Conservation (phyloP, 1,140 invertebrate genomes). For the Bombyx mandarina region DNA sequence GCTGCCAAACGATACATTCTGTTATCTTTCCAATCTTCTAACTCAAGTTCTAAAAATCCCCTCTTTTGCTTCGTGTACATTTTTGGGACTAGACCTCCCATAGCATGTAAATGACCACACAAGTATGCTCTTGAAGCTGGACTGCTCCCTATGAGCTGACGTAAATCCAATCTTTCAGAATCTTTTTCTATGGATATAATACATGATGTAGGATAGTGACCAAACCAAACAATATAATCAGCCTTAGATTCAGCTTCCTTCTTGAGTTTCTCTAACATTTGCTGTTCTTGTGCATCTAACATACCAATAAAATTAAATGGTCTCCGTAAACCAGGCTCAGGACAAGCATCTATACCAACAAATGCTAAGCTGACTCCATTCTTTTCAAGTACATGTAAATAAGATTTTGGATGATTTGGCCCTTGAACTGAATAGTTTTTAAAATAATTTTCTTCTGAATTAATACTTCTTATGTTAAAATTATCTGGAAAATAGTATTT, state of each 20-base stretch:
- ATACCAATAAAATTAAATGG: conserved; percentile 95
- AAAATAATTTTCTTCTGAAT: conserved; percentile 83
- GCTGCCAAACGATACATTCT: conserved; percentile 87
- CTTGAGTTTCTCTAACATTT: conserved; percentile 69
- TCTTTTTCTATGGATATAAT: conserved; percentile 76
- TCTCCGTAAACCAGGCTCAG: conserved; percentile 86
- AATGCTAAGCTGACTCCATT: conserved; percentile 80
- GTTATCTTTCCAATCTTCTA: conserved; percentile 95
- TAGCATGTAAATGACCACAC: conserved; percentile 93
- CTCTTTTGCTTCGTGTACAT: conserved; percentile 91
- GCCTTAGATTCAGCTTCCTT: conserved; percentile 43
- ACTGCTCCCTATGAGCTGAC: conserved; percentile 72
- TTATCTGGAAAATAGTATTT: conserved; percentile 79
- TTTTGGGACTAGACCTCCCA: conserved; percentile 82
- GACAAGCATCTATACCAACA: conserved; percentile 90
- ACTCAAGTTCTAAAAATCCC: conserved; percentile 91
- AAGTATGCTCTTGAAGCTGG: conserved; percentile 76
- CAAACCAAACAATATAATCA: conserved; percentile 77
- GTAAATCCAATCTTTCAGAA: conserved; percentile 66
- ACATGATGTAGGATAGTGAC: conserved; percentile 94
- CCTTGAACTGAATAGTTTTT: conserved; percentile 88
- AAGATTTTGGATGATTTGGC: conserved; percentile 78
- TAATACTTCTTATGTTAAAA: conserved; percentile 83
- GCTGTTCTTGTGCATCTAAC: conserved; percentile 75
- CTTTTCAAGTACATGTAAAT: conserved; percentile 77